Percentiles rank a stretch among this genome's conserved stretches.
These are phyloP conservation scores for Lycocorax pyrrhopterus DNA, from an alignment of 2,113 vertebrate species.

Conservation along the genomic window DNA sequence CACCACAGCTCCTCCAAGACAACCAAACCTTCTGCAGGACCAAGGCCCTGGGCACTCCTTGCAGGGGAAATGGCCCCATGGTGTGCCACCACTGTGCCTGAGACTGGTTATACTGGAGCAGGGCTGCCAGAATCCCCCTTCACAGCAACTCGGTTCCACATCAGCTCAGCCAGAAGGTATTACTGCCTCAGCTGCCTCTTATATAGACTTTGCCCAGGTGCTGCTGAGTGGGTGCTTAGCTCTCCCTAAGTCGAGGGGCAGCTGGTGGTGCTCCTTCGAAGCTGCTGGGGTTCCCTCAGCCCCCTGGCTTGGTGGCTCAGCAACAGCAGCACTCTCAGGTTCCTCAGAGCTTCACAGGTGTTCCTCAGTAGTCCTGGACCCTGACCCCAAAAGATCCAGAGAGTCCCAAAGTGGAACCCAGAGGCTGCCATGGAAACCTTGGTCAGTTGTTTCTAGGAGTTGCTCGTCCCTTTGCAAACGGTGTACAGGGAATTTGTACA, in stretches of 20 bases:
- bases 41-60: too few relatives aligned
- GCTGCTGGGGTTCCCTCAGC: not conserved
- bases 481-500: not conserved
- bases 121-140: accelerated
- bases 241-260: not conserved
- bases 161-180: accelerated
- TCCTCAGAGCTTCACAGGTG: not conserved
- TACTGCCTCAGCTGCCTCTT: not conserved
- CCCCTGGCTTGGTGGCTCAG: accelerated
- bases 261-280: not conserved
- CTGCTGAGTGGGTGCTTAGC: not conserved
- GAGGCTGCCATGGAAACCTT: not conserved
- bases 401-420: not conserved
- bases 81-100: accelerated
- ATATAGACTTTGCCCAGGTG: not conserved
- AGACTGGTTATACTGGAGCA: accelerated
- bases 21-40: not conserved
- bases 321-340: not conserved
- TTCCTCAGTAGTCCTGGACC: not conserved
- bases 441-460: not conserved
- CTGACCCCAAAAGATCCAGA: not conserved
- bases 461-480: accelerated
- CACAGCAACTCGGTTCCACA: accelerated
- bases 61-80: accelerated
- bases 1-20: not conserved